Percentiles rank a stretch among this genome's conserved stretches.
phyloP scores from a whole-genome alignment of 2,113 vertebrate species.

The Marmota monax region DNA sequence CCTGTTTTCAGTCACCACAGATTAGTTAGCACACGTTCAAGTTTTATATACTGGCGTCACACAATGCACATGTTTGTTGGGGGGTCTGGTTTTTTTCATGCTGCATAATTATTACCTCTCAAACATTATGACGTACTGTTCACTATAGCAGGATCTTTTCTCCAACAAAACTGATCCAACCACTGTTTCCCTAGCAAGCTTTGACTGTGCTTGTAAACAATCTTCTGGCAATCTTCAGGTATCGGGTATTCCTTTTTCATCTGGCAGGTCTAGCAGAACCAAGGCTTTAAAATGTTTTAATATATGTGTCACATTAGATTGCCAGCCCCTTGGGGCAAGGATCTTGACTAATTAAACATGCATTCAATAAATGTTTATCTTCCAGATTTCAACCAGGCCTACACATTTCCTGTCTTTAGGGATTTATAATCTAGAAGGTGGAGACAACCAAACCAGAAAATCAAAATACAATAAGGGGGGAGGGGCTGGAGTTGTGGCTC shows the following conservation, averaged over 20 bases:
- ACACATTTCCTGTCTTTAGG: constrained; percentile 28
- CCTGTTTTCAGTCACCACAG: background rate
- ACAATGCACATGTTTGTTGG: background rate
- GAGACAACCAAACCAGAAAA: constrained; percentile 54
- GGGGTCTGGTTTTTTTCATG: background rate
- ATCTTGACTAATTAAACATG: constrained; percentile 8
- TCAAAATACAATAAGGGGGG: background rate
- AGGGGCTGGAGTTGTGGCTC: too few relatives aligned
- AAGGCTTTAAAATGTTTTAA: constrained; percentile 12
- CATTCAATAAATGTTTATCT: constrained; percentile 48
- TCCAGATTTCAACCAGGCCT: constrained; percentile 13
- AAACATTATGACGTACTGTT: background rate
- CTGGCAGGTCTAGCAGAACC: background rate
- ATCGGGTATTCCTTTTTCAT: background rate
- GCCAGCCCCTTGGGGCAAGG: background rate
- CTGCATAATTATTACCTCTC: background rate
- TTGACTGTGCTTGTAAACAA: background rate
- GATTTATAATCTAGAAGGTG: constrained; percentile 11
- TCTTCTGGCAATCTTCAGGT: background rate
- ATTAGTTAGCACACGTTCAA: background rate
- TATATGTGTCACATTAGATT: background rate
- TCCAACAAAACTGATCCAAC: background rate
- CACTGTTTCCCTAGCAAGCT: background rate
- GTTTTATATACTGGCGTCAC: background rate
- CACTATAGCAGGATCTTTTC: background rate